Evolutionary conservation across 2,888 invertebrate genomes (phyloP).

Genomic region (Trichogramma evanescens): DNA sequence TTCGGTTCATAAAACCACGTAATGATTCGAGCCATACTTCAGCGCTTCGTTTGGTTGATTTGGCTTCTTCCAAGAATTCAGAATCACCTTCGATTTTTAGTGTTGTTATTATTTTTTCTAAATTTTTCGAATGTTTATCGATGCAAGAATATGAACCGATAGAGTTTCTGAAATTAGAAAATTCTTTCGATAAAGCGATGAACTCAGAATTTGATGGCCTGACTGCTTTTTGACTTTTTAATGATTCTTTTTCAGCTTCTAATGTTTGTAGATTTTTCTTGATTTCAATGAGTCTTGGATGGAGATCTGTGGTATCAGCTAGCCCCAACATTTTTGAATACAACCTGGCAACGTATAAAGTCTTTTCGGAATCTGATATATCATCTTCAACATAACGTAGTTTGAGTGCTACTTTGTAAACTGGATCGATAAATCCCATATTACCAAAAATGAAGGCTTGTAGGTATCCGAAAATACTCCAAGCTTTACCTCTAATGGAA

Average conservation of each 20-base stretch:
- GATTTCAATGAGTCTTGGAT: conserved; percentile 25
- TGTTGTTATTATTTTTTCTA: conserved; percentile 47
- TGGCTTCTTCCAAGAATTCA: conserved; percentile 30
- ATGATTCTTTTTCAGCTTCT: conserved; percentile 20
- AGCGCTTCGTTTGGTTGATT: conserved; percentile 46
- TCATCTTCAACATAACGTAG: conserved; percentile 64
- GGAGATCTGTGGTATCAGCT: conserved; percentile 26
- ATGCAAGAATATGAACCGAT: conserved; percentile 43
- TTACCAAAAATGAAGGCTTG: conserved; percentile 36
- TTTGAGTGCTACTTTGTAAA: conserved; percentile 70
- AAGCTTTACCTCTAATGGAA: conserved; percentile 32
- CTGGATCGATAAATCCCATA: conserved; percentile 64
- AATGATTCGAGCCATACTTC: conserved; percentile 53
- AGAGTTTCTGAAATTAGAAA: conserved; percentile 38
- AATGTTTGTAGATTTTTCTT: conserved; percentile 23
- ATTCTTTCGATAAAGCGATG: conserved; percentile 32
- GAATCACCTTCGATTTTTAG: conserved; percentile 23
- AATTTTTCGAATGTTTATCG: conserved; percentile 34
- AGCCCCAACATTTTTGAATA: conserved; percentile 48
- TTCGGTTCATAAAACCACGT: conserved; percentile 52
- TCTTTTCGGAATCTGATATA: conserved; percentile 54
- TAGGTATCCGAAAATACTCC: conserved; percentile 38
- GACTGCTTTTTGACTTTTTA: conserved; percentile 31
- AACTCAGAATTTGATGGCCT: conserved; percentile 33
- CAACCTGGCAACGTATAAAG: conserved; percentile 55